These are phyloP conservation scores for Neolamprologus toae DNA, from an alignment of 2,113 vertebrate species.

Conservation along the genomic window DNA sequence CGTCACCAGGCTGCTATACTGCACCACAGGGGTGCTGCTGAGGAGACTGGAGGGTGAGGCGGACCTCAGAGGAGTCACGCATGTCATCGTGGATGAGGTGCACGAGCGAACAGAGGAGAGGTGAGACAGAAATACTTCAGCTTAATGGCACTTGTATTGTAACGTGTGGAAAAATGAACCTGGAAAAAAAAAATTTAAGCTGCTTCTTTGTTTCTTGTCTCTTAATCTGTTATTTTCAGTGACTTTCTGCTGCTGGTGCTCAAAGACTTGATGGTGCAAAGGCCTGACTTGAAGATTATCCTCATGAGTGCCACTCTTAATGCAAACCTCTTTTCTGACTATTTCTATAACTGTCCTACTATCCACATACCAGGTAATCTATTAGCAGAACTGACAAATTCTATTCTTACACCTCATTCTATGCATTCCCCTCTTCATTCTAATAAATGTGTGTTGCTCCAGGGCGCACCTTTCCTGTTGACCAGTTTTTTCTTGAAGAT, in stretches of 20 bases:
- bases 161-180: neutral
- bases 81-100: conserved; percentile 94
- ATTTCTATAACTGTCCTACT: conserved; percentile 82
- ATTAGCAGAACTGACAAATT: neutral
- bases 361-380: conserved; percentile 88
- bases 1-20: conserved; percentile 89
- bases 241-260: conserved; percentile 94
- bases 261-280: conserved; percentile 84
- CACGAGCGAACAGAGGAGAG: conserved; percentile 97
- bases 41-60: conserved; percentile 86
- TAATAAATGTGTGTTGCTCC: neutral
- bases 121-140: conserved; percentile 53
- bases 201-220: neutral
- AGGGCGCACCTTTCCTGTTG: conserved; percentile 91
- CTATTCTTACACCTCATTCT: neutral
- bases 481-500: conserved; percentile 95
- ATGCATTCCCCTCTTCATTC: neutral
- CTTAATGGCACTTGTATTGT: neutral
- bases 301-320: conserved; percentile 97
- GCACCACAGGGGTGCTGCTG: conserved; percentile 90
- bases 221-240: conserved; percentile 55
- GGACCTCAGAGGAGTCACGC: conserved; percentile 79
- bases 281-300: conserved; percentile 84
- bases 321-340: conserved; percentile 89
- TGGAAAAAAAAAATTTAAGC: accelerated